These are phyloP conservation scores for Apocheima hispidaria DNA, from an alignment of 2,888 invertebrate species.

Conservation along the genomic window DNA sequence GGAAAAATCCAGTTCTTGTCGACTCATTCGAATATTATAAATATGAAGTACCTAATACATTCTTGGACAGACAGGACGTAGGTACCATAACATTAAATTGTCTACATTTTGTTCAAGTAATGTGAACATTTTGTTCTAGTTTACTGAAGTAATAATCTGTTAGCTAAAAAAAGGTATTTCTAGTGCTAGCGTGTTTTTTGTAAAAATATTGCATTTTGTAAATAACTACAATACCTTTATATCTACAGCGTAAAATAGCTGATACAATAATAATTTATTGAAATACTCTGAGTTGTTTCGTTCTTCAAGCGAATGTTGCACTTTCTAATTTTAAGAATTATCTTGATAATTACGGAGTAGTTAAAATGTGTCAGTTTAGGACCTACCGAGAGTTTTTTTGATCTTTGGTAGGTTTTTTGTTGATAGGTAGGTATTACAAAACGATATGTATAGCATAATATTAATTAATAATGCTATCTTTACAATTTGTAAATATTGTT, in stretches of 20 bases:
- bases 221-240: constrained; percentile 78
- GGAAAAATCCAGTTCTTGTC: constrained; percentile 5
- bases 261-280: constrained; percentile 79
- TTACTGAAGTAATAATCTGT: constrained; percentile 16
- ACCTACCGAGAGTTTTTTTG: constrained; percentile 77
- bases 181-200: constrained; percentile 58
- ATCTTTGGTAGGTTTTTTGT: constrained; percentile 79
- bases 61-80: too few species aligned
- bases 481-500: constrained; percentile 84
- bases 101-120: not conserved
- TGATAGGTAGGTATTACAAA: constrained; percentile 77
- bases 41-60: not conserved
- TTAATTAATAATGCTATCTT: constrained; percentile 61
- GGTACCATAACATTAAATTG: not conserved
- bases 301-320: constrained; percentile 83
- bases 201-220: constrained; percentile 82
- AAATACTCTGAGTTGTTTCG: constrained; percentile 81
- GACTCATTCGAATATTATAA: not conserved
- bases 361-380: constrained; percentile 79
- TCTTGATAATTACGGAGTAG: constrained; percentile 79
- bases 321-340: constrained; percentile 78
- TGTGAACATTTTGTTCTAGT: constrained; percentile 8
- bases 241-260: constrained; percentile 70
- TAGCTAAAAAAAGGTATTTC: constrained; percentile 26
- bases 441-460: constrained; percentile 79